Percentiles rank a stretch among this genome's conserved stretches.
Evolutionary conservation across 2,113 vertebrate genomes (phyloP).

Genomic region (Columbina picui): DNA sequence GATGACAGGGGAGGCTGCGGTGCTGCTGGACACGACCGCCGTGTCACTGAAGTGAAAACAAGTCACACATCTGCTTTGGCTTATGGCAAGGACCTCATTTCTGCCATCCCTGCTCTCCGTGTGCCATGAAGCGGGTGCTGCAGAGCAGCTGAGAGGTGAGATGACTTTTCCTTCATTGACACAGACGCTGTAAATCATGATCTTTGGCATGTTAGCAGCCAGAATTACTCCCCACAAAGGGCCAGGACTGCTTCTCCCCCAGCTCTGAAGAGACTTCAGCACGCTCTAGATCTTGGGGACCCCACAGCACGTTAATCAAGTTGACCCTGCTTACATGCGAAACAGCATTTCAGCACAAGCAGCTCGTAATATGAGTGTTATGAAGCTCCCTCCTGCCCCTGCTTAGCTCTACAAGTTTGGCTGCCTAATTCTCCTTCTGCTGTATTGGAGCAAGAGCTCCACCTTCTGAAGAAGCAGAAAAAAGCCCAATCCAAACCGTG

Average conservation of each 20-base stretch:
- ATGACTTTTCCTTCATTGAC: not conserved
- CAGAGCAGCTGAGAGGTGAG: not conserved
- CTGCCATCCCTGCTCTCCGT: rapidly evolving
- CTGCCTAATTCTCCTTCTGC: not conserved
- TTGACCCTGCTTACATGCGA: not conserved
- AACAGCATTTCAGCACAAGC: not conserved
- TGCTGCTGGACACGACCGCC: not conserved
- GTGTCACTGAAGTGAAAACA: not conserved
- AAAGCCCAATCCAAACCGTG: not conserved
- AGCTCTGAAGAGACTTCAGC: not conserved
- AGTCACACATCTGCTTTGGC: not conserved
- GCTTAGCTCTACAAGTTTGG: not conserved
- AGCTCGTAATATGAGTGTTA: not conserved
- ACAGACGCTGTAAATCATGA: rapidly evolving
- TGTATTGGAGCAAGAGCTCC: constrained; percentile 40
- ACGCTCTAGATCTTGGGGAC: not conserved
- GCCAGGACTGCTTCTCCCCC: not conserved
- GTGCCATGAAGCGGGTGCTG: not conserved
- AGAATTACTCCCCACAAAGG: rapidly evolving
- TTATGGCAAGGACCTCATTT: not conserved
- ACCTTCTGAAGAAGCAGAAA: constrained; percentile 47
- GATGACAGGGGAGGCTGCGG: not conserved
- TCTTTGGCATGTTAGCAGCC: not conserved
- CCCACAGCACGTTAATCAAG: not conserved
- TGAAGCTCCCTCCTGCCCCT: not conserved